These are phyloP conservation scores for Etheostoma cragini DNA, from an alignment of 2,113 vertebrate genomes.

Conservation along the genomic window DNA sequence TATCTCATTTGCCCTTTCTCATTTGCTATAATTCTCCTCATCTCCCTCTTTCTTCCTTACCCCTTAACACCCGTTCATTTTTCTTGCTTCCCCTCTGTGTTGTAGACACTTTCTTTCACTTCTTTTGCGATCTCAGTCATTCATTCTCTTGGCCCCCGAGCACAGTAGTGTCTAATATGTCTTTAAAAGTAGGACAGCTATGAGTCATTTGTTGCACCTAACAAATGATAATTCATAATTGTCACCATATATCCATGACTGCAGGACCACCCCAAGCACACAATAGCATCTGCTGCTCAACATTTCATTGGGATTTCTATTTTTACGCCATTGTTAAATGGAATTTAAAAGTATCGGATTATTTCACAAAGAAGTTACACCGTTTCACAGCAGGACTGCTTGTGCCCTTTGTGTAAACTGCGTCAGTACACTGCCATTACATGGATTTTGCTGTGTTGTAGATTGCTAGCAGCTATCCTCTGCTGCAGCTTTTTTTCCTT, in stretches of 20 bases:
- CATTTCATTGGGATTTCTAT: conserved; percentile 34
- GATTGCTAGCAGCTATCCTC: conserved; percentile 23
- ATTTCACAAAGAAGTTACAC: conserved; percentile 50
- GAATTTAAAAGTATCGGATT: conserved; percentile 46
- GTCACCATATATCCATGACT: conserved; percentile 63
- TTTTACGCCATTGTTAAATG: conserved; percentile 6
- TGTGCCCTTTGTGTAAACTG: conserved; percentile 43
- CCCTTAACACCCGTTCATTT: conserved; percentile 41
- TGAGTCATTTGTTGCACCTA: conserved; percentile 79
- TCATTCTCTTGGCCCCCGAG: conserved; percentile 63
- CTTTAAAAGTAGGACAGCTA: conserved; percentile 78
- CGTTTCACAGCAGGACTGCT: conserved; percentile 34
- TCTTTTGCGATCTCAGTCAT: conserved; percentile 57
- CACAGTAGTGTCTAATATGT: conserved; percentile 70
- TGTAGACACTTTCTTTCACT: conserved; percentile 59
- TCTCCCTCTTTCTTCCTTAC: conserved; percentile 29
- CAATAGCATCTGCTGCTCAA: conserved; percentile 28
- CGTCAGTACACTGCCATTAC: conserved; percentile 38
- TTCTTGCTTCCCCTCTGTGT: conserved; percentile 46
- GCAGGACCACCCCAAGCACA: conserved; percentile 48
- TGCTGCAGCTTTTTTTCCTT: conserved; percentile 15
- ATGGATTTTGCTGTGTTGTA: conserved; percentile 25
- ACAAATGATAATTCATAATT: conserved; percentile 74
- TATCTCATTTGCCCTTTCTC: conserved; percentile 60
- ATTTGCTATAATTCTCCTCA: conserved; percentile 62